These are phyloP conservation scores for Coptotermes formosanus DNA, from an alignment of 1,140 invertebrate genomes.

Conservation along the genomic window DNA sequence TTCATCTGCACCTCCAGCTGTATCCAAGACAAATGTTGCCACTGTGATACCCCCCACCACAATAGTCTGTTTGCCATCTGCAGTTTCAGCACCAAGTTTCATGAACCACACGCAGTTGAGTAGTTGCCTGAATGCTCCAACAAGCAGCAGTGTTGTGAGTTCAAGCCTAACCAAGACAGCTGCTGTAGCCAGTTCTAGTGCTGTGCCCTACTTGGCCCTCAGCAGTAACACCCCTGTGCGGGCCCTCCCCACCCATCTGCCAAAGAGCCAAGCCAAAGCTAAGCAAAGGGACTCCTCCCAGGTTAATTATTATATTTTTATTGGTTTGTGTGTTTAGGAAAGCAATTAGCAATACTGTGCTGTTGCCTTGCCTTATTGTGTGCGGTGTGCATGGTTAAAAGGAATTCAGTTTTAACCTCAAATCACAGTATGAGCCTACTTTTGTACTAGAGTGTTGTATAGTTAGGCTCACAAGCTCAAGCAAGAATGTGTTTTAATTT, in stretches of 20 bases:
- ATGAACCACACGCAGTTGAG: slow-evolving; percentile 22
- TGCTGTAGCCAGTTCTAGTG: slow-evolving; percentile 48
- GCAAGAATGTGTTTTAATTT: no score
- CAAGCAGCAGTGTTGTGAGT: slow-evolving; percentile 36
- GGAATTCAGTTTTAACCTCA: no score
- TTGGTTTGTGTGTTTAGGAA: background rate
- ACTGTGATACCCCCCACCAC: slow-evolving; percentile 54
- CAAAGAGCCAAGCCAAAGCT: slow-evolving; percentile 13
- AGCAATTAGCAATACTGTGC: no score
- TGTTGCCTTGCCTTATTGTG: no score
- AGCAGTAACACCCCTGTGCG: slow-evolving; percentile 49
- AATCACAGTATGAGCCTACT: no score
- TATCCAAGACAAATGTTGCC: slow-evolving; percentile 29
- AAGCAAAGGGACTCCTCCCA: background rate
- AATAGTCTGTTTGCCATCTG: slow-evolving; percentile 51
- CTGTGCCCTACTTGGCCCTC: slow-evolving; percentile 53
- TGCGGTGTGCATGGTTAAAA: no score
- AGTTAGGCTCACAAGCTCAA: no score
- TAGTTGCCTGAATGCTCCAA: slow-evolving; percentile 34
- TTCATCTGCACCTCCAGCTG: background rate
- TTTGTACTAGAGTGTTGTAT: no score
- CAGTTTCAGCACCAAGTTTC: slow-evolving; percentile 37
- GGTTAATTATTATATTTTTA: slow-evolving; percentile 6
- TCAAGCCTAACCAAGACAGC: slow-evolving; percentile 36
- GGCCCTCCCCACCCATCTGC: slow-evolving; percentile 42